Conservation (phyloP, 1,140 invertebrate species). For the Heliconius nattereri region DNA sequence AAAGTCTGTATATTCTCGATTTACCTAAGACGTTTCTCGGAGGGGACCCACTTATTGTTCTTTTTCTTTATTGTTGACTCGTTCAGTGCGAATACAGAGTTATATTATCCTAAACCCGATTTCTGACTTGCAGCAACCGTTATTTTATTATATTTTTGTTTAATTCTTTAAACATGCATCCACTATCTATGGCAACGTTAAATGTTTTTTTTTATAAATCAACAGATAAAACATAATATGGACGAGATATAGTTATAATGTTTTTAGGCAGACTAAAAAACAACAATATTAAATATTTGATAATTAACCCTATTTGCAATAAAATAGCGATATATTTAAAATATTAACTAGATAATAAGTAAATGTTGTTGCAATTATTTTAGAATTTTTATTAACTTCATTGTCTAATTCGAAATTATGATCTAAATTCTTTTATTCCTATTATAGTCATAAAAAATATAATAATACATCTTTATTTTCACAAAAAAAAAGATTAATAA, state of each 20-base stretch:
- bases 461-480: neutral
- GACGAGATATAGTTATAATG: too few species aligned
- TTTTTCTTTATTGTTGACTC: conserved; percentile 67
- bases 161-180: neutral
- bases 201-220: neutral
- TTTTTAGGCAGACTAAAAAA: too few species aligned
- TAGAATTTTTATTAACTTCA: too few species aligned
- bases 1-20: conserved; percentile 37
- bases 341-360: too few species aligned
- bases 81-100: conserved; percentile 56
- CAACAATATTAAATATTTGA: too few species aligned
- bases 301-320: too few species aligned
- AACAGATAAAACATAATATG: neutral
- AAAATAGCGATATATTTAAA: too few species aligned
- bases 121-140: conserved; percentile 30
- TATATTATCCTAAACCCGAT: conserved; percentile 49
- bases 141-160: conserved; percentile 31
- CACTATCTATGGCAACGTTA: neutral
- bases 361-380: too few species aligned
- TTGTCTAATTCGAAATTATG: too few species aligned
- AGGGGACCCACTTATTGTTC: conserved; percentile 61
- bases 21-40: conserved; percentile 56
- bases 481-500: neutral
- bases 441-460: too few species aligned
- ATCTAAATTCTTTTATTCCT: too few species aligned